These are phyloP conservation scores for Cyprinella venusta DNA, from an alignment of 2,797 vertebrate species.

Conservation along the genomic window DNA sequence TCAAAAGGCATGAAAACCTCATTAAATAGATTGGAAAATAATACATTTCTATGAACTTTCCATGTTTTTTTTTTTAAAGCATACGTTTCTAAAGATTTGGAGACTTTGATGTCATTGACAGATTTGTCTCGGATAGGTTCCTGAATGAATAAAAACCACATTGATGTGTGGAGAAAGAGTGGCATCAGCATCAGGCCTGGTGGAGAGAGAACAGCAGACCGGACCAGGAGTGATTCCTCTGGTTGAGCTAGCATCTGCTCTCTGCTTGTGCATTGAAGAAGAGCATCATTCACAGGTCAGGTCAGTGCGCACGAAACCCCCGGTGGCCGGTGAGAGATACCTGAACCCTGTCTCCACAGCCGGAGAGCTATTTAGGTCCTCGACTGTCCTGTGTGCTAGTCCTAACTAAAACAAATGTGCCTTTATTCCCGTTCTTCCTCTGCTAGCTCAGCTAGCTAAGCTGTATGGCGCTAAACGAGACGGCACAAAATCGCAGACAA, in stretches of 20 bases:
- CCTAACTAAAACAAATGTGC: constrained; percentile 75
- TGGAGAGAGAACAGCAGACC: constrained; percentile 31
- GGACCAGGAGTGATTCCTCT: constrained; percentile 47
- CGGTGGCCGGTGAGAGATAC: constrained; percentile 49
- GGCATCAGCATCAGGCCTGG: not conserved
- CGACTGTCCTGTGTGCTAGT: constrained; percentile 61
- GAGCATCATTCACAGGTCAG: constrained; percentile 13
- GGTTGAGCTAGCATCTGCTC: constrained; percentile 45
- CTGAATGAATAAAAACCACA: not conserved
- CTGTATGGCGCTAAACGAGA: constrained; percentile 67
- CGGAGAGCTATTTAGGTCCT: constrained; percentile 63
- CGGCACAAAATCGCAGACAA: constrained; percentile 65
- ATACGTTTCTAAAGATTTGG: not conserved
- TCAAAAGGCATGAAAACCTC: not conserved
- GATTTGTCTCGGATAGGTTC: not conserved
- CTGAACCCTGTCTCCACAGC: constrained; percentile 53
- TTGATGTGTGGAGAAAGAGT: not conserved
- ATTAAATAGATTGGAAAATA: not conserved
- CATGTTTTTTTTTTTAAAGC: not conserved
- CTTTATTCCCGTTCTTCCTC: constrained; percentile 64
- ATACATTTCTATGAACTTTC: not conserved
- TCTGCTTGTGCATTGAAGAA: constrained; percentile 17
- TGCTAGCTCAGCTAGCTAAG: constrained; percentile 69
- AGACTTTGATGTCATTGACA: not conserved
- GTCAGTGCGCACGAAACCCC: constrained; percentile 39